Base-by-base conservation (phyloP, 2,797 vertebrate genomes). In the Amphiprion clarkii region DNA sequence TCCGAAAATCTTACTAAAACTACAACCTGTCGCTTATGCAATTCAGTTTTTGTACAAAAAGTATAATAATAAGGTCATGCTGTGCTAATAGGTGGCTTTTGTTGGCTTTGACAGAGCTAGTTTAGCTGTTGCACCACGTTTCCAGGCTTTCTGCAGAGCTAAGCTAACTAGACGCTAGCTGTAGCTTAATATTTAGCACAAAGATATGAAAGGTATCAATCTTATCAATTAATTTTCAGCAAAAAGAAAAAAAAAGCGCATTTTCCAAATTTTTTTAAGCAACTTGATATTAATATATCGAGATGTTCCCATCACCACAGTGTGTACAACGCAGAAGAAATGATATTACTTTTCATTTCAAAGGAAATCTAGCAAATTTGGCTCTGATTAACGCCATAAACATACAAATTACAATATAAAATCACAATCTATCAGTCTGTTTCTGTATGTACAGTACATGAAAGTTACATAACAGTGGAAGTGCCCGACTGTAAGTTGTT, bases 361-460 rank as follows among this genome's bases (percentile, higher is more conserved):
- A 59, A 71, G 57, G 51, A 48, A 67, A 64, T 51, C 59, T 67
- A 81, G 12, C n/a, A 71, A 76, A 74, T 71, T 51, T 55, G 68
- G 39, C 62, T 82, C 21, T 5, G 44, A 78, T 76, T 71, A 86
- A 76, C 36, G 21, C 25, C 21, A 51, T 51, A 58, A 68, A 76
- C 21, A 69, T 58, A 81, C 27, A 86, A 82, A 76, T 86, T 52
- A 82, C 74, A 85, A 40, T 46, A 67, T 49, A 74, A 36, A 85
- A 81, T 57, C 75, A 85, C 78, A 84, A 72, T 58, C 67, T 67
- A 79, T 61, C 52, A 62, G 21, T 69, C 23, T 39, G 66, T 73
- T 58, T 67, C 57, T 62, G 56, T 77, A 73, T 69, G 78, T 82
- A 88, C 85, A 87, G 65, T n/a, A 48, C 53, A 69, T 77, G 55